These are phyloP conservation scores for Tragelaphus buxtoni DNA, from an alignment of 2,113 vertebrate species.

Conservation along the genomic window DNA sequence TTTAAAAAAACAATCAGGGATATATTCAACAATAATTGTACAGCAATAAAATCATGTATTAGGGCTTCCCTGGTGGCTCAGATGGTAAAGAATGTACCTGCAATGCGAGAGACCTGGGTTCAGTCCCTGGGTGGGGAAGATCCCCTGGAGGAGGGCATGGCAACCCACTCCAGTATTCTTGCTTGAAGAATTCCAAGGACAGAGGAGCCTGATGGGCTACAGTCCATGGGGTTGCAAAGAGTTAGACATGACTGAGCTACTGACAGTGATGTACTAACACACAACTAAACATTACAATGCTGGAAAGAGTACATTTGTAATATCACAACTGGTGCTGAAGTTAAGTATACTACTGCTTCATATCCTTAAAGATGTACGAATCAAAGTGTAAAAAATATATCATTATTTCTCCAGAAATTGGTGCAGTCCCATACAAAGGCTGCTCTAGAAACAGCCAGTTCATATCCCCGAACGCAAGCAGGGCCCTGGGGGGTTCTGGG, in stretches of 20 bases:
- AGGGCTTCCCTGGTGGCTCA: background rate
- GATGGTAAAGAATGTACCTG: background rate
- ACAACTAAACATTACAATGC: background rate
- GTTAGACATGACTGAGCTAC: accelerated
- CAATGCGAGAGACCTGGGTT: background rate
- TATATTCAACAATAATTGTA: background rate
- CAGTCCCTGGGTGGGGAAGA: background rate
- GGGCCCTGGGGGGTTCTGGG: background rate
- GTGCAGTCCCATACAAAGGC: background rate
- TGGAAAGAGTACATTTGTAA: background rate
- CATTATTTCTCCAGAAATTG: background rate
- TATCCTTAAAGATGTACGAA: background rate
- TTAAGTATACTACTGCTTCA: background rate
- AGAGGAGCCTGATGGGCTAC: background rate
- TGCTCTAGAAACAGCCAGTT: background rate
- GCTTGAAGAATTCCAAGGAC: background rate
- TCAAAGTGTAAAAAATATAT: background rate
- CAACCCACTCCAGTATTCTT: background rate
- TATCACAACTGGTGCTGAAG: background rate
- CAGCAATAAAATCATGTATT: background rate
- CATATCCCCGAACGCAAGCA: accelerated
- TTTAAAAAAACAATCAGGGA: background rate
- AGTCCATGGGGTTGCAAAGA: background rate
- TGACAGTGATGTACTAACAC: background rate
- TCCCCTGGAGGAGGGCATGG: background rate